Conservation (phyloP, 92 coral and sea anemone genomes). For the Phenganax marumi region DNA sequence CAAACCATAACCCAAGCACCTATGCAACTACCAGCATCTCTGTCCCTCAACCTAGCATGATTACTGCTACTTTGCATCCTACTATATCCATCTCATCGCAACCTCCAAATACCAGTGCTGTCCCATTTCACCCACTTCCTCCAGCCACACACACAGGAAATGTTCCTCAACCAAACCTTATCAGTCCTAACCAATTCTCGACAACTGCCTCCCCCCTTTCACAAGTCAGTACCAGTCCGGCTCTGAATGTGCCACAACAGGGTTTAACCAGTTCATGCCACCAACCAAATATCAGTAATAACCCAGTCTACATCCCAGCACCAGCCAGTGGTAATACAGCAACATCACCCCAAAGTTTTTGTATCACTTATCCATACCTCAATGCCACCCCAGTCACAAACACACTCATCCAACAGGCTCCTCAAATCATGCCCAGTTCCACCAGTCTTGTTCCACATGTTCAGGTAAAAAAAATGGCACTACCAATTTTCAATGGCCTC, state of each 20-base stretch:
- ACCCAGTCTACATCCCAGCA: neutral
- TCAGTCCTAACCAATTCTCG: neutral
- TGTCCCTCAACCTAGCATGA: no score
- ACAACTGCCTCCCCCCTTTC: neutral
- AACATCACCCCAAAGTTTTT: neutral
- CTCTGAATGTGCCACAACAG: neutral
- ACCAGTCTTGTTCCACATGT: neutral
- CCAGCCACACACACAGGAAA: neutral
- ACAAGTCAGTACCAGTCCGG: neutral
- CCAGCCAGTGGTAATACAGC: neutral
- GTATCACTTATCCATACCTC: neutral
- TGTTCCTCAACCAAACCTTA: neutral
- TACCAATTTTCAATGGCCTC: slow-evolving; percentile 12
- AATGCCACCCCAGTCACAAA: neutral
- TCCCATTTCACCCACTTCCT: neutral
- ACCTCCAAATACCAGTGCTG: neutral
- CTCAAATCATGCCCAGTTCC: neutral
- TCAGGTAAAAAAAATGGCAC: slow-evolving; percentile 16
- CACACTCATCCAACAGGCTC: neutral
- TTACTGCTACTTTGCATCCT: no score
- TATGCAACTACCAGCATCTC: no score
- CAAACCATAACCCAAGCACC: no score
- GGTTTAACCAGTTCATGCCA: neutral
- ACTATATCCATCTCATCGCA: neutral
- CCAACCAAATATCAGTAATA: neutral